phyloP scores from a whole-genome alignment of 2,797 vertebrate genomes.

The Enteromius mattozi region DNA sequence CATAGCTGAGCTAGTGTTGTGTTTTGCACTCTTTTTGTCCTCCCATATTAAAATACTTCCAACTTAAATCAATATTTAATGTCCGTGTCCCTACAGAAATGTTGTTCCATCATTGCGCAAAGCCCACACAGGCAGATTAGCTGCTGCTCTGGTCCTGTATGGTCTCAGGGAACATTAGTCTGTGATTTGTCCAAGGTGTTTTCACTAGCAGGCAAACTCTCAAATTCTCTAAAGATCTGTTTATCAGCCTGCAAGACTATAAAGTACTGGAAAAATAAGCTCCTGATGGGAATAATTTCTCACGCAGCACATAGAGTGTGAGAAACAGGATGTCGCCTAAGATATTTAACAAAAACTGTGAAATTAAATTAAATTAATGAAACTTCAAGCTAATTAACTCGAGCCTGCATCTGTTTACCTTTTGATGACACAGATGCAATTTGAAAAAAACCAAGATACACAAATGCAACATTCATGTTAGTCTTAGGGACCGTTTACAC shows the following conservation, averaged over 20 bases:
- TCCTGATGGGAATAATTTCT: neutral
- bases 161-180: neutral
- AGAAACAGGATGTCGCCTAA: neutral
- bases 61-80: slow-evolving; percentile 27
- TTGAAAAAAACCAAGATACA: neutral
- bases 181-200: slow-evolving; percentile 12
- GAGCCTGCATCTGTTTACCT: neutral
- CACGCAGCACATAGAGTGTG: neutral
- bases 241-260: slow-evolving; percentile 9
- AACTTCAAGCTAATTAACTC: neutral
- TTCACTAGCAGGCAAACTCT: neutral
- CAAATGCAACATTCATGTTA: neutral
- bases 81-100: neutral
- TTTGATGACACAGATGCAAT: neutral
- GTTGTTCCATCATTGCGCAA: neutral
- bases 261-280: slow-evolving; percentile 19
- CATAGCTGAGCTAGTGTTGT: neutral
- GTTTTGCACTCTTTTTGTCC: neutral
- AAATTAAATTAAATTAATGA: neutral
- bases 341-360: slow-evolving; percentile 4
- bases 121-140: slow-evolving; percentile 22
- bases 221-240: slow-evolving; percentile 21
- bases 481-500: too few relatives aligned
- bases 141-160: neutral
- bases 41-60: neutral